Base-by-base conservation (phyloP, 2,113 vertebrate species). In the human (Homo sapiens) region DNA sequence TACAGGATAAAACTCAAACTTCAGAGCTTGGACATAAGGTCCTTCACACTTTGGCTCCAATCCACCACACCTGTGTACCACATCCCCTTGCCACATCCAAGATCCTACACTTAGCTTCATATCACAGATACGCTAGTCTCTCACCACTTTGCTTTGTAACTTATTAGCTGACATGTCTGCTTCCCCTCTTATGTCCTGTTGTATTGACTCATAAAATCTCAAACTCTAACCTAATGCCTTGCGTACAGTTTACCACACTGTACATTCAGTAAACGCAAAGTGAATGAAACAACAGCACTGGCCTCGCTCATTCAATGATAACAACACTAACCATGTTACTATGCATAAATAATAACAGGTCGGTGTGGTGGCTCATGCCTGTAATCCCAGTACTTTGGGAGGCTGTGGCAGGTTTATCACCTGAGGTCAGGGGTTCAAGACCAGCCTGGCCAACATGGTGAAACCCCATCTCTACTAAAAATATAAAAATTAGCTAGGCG, bases 341-440 rank as follows among this genome's bases (percentile, higher is more conserved):
- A 38, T 92, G 68, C 40, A 50, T 95, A 97, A 93, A 70, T 40
- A 97, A 89, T 55, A 64, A 64, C 5, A 32, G 27, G 61, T 12
- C 13, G 12, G 61, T 5, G 6, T 0, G 12, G 12, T 64, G 61
- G 61, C 61, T 64, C 27, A 30, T 64, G 61, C 61, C 61, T 64
- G 61, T 30, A 64, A 64, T 32, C 27, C 61, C 1, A 32, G 61
- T 13, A 64, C 27, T 32, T 64, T 64, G 61, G 61, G 27, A 64
- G 61, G 13, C 61, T 5, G 0, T 30, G 12, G 61, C 30, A 30
- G 12, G 27, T 2, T 13, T 13, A 64, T 14, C 61, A 64, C 61
- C 27, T 32, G 61, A 64, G 61, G 12, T 64, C 30, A 64, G 12
- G 61, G 13, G 27, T 32, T 64, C 61, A 64, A 64, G 27, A 64